These are phyloP conservation scores for Platycnemis pennipes DNA, from an alignment of 2,888 invertebrate species.

Conservation along the genomic window DNA sequence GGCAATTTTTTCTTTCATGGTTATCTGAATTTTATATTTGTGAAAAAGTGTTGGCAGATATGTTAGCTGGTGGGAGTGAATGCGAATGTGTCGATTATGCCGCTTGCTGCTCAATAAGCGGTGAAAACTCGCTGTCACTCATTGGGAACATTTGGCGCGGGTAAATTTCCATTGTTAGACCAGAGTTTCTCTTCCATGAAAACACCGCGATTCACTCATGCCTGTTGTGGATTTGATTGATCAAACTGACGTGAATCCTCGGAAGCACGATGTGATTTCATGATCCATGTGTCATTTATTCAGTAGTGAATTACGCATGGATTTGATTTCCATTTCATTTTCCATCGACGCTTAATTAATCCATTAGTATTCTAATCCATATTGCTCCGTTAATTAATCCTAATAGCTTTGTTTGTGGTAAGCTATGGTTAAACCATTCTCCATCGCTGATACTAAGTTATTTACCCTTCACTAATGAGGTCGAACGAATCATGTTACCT, in stretches of 20 bases:
- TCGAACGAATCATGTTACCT: background rate
- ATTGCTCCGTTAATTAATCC: background rate
- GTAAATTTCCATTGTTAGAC: background rate
- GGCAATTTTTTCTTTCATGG: background rate
- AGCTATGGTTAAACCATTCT: background rate
- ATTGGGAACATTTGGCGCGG: background rate
- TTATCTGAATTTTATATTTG: constrained; percentile 32
- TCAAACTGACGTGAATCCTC: background rate
- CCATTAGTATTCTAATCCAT: background rate
- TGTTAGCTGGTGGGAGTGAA: background rate
- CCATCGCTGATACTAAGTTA: background rate
- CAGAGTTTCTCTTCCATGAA: background rate
- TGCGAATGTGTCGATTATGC: background rate
- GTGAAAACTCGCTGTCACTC: background rate
- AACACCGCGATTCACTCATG: background rate
- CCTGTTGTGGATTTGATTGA: background rate
- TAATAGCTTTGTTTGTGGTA: background rate
- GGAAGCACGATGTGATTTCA: background rate
- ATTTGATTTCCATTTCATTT: background rate
- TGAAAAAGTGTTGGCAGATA: background rate
- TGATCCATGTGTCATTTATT: background rate
- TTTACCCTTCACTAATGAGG: constrained; percentile 6
- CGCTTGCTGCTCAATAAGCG: background rate
- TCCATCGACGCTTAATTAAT: background rate
- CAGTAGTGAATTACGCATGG: background rate